phyloP scores from a whole-genome alignment of 2,113 vertebrate species.

The Eulacestoma nigropectus region DNA sequence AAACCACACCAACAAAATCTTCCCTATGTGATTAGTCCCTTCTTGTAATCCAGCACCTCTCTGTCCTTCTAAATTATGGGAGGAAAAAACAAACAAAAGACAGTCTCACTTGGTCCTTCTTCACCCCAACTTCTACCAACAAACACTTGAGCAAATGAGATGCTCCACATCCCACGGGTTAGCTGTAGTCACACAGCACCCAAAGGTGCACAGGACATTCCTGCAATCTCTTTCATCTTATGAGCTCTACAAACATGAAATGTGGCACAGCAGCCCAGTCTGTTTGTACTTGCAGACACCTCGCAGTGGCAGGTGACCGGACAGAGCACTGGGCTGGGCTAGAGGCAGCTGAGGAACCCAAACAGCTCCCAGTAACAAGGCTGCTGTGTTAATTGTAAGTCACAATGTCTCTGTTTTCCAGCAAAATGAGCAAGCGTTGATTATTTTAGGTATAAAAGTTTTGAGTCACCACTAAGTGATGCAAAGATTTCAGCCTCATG shows the following conservation, averaged over 20 bases:
- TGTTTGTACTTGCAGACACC: not conserved
- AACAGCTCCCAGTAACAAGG: not conserved
- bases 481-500: not conserved
- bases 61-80: not conserved
- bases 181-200: not conserved
- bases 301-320: not conserved
- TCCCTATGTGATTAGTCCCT: not conserved
- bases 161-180: not conserved
- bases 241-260: rapidly evolving
- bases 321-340: not conserved
- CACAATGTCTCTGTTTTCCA: not conserved
- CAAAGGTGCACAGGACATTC: not conserved
- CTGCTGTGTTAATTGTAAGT: not conserved
- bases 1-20: no score
- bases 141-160: not conserved
- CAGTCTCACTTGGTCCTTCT: not conserved
- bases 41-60: not conserved
- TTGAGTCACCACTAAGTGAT: not conserved
- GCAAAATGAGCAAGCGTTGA: not conserved
- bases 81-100: no score
- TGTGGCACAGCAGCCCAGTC: rapidly evolving
- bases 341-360: not conserved
- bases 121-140: not conserved
- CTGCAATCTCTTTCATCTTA: not conserved
- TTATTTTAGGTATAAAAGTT: not conserved